A percentile compares a stretch with the other conserved stretches of the same genome.
Evolutionary conservation across 1,140 invertebrate species (phyloP).

Genomic region (Lithobius niger): DNA sequence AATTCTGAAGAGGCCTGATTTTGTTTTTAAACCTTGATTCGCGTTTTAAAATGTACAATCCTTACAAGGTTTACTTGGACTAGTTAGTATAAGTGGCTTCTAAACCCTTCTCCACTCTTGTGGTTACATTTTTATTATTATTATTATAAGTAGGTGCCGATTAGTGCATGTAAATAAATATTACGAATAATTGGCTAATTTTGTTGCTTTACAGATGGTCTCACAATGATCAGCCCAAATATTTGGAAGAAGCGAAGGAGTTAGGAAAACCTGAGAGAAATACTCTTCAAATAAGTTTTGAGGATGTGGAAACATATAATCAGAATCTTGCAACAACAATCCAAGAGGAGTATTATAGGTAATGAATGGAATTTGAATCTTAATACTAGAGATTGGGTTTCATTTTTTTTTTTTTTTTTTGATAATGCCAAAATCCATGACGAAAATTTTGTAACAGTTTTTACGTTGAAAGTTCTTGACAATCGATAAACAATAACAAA

Average conservation of each 20-base stretch:
- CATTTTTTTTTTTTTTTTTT: slow-evolving; percentile 4
- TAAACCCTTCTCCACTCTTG: not conserved
- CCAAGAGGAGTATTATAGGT: slow-evolving; percentile 90
- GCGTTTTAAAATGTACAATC: no score
- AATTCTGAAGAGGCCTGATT: no score
- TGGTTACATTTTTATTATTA: no score
- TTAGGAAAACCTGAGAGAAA: slow-evolving; percentile 76
- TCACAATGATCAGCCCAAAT: slow-evolving; percentile 66
- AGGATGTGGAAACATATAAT: slow-evolving; percentile 91
- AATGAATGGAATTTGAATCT: no score
- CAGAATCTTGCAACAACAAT: slow-evolving; percentile 84
- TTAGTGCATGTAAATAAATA: slow-evolving; percentile 47
- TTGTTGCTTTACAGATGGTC: slow-evolving; percentile 3
- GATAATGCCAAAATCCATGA: not conserved
- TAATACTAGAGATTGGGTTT: no score
- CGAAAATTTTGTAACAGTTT: no score
- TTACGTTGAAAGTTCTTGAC: slow-evolving; percentile 8
- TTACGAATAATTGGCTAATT: slow-evolving; percentile 33
- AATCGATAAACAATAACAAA: no score
- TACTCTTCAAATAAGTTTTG: slow-evolving; percentile 86
- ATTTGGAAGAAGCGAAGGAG: slow-evolving; percentile 67
- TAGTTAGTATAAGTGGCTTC: not conserved
- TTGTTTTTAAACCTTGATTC: no score
- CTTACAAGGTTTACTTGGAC: no score
- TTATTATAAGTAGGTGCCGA: slow-evolving; percentile 43